Evolutionary conservation across 2,888 invertebrate genomes (phyloP), one percentile per base, ranked within the genome.

Genomic region (Patella pellucida): DNA sequence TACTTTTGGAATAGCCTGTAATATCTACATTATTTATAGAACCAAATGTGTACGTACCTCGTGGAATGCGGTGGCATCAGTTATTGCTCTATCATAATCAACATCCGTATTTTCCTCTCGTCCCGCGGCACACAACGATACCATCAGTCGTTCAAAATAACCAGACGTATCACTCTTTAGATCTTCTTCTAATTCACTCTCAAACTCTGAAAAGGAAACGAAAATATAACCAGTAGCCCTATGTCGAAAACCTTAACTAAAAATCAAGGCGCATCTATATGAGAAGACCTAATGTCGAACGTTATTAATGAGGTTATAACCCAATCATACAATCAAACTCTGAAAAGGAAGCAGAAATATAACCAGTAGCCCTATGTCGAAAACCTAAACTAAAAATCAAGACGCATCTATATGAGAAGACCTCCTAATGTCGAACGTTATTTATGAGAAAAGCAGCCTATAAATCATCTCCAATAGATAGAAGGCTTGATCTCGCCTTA

Each of bases 1-100:
- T 41, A 41, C 7, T 41, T 41, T 41, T 41, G 9, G 41, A 41
- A 9, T 41, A 9, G 41, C 41, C 41, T 41, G 41, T 41, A 41
- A 41, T 41, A 41, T 41, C 41, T 41, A 9, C 9, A 41, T 41
- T 41, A 41, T 41, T 41, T 41, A 41, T 41, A 41, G 41, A 56
- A 56, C 15, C 19, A 62, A 62, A 19, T 12, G 19, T 62, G 3
- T 15, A 73, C 80, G 75, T 77, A 87, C 88, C 52, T 87, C 86
- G 77, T 82, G 81, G 23, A 89, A 82, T 72, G 80, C 80, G 70
- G 86, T 84, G 4, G 88, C 88, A 72, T 88, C 87, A 62, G 82
- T 83, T 23, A 51, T 70, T 3, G 86, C 89, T 69, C 72, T 78
- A 27, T 77, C 80, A 3, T 80, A 76, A 56, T 88, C 86, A 2